phyloP scores from a whole-genome alignment of 2,797 vertebrate genomes.

The Anabacerthia variegaticeps region DNA sequence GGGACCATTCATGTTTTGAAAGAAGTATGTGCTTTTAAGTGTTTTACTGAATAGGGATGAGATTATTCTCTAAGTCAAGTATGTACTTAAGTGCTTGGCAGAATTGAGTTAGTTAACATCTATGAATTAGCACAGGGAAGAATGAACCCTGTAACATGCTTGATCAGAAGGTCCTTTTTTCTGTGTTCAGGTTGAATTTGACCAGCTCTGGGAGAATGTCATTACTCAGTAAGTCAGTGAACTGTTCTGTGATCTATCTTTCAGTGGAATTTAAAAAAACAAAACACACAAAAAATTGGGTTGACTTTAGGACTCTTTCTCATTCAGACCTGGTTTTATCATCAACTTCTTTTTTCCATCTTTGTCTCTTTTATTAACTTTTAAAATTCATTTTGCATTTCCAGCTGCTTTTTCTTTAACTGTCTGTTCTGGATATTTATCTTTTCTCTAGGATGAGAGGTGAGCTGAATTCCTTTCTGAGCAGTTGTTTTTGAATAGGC shows the following conservation, averaged over 20 bases:
- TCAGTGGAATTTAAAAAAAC: not conserved
- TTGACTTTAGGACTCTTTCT: not conserved
- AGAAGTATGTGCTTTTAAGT: slow-evolving; percentile 8
- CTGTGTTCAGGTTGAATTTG: not conserved
- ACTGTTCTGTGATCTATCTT: accelerated
- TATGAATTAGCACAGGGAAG: not conserved
- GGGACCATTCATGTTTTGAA: slow-evolving; percentile 17
- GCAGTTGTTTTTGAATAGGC: not conserved
- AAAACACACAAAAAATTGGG: too few species aligned
- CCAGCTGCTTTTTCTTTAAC: not conserved
- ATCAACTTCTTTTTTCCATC: not conserved
- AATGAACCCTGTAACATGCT: accelerated
- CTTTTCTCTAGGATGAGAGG: not conserved
- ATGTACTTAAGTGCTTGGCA: not conserved
- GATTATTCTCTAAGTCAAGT: slow-evolving; percentile 23
- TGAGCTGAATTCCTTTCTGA: not conserved
- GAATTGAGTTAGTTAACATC: not conserved
- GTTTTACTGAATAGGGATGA: not conserved
- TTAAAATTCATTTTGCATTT: not conserved
- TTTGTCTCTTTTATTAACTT: not conserved
- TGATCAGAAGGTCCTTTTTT: not conserved
- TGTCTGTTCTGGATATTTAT: not conserved
- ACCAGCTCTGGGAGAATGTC: not conserved
- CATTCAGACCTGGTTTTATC: not conserved
- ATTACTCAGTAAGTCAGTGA: not conserved